Conservation (phyloP, 2,113 vertebrate genomes). For the Hyaena hyaena region DNA sequence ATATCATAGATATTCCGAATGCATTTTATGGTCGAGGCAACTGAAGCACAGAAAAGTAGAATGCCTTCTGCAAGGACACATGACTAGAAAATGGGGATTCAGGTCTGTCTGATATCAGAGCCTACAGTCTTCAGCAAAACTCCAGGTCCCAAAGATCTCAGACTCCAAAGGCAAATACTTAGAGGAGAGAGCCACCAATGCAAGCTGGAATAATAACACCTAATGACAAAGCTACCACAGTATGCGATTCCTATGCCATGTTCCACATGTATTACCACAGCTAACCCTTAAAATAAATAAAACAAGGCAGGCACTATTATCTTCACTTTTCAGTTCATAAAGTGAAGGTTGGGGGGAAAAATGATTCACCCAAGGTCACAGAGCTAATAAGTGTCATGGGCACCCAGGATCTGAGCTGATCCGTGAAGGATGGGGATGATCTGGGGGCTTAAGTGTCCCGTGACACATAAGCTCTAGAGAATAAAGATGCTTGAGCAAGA, state of each 20-base stretch:
- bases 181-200: not conserved
- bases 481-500: not conserved
- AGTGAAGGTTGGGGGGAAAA: not conserved
- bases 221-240: accelerated
- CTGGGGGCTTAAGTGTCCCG: not conserved
- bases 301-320: not conserved
- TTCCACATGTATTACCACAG: not conserved
- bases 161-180: not conserved
- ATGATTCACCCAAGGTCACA: not conserved
- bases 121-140: not conserved
- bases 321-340: not conserved
- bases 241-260: not conserved
- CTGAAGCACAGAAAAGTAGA: not conserved
- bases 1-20: not conserved
- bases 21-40: not conserved
- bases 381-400: not conserved
- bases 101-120: not conserved
- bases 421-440: not conserved
- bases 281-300: not conserved
- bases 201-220: not conserved
- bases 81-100: not conserved
- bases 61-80: not conserved
- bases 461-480: not conserved
- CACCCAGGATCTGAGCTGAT: not conserved
- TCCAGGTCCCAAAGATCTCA: not conserved